A percentile compares a stretch with the other conserved stretches of the same genome.
Evolutionary conservation across 2,888 invertebrate species (phyloP).

Genomic region (Cyaniris semiargus): DNA sequence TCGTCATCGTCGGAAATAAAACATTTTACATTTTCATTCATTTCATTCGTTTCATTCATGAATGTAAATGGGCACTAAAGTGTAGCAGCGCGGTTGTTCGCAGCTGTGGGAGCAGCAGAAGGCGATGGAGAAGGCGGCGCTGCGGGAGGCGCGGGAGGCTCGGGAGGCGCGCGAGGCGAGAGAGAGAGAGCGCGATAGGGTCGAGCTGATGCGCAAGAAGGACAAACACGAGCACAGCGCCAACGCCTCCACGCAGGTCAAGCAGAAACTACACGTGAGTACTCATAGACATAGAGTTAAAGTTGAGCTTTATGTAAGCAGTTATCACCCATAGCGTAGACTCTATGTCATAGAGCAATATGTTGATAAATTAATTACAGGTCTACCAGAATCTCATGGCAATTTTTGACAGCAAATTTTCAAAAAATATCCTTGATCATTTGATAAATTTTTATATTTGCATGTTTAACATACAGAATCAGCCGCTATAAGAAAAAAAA

Average conservation of each 20-base stretch:
- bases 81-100: constrained; percentile 45
- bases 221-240: constrained; percentile 98
- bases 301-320: too few relatives aligned
- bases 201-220: constrained; percentile 93
- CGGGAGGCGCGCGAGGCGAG: constrained; percentile 83
- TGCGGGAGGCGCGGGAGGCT: constrained; percentile 89
- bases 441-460: too few relatives aligned
- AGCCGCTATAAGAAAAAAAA: too few relatives aligned
- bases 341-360: too few relatives aligned
- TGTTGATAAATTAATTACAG: too few relatives aligned
- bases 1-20: too few relatives aligned
- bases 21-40: too few relatives aligned
- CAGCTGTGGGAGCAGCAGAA: constrained; percentile 96
- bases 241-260: constrained; percentile 97
- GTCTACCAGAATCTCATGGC: too few relatives aligned
- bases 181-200: constrained; percentile 88
- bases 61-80: not conserved
- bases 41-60: not conserved
- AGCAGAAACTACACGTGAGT: constrained; percentile 93
- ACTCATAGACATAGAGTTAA: not conserved
- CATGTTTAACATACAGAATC: too few relatives aligned
- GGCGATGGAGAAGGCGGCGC: constrained; percentile 88
- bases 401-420: too few relatives aligned
- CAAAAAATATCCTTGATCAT: too few relatives aligned
- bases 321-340: too few relatives aligned